phyloP scores from a whole-genome alignment of 2,888 invertebrate species.

The Podotricha telesiphe region DNA sequence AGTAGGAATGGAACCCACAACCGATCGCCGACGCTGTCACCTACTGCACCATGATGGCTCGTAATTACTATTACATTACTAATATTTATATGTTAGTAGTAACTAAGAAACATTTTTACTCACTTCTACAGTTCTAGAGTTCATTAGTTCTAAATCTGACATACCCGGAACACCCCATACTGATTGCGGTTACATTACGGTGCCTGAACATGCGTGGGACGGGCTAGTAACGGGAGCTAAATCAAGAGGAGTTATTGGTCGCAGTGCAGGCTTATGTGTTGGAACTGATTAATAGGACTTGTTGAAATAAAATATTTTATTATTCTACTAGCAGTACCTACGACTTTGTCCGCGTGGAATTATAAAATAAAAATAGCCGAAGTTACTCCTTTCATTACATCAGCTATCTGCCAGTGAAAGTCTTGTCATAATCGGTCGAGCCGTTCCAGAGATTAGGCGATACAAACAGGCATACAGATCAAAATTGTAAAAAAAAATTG shows the following conservation, averaged over 20 bases:
- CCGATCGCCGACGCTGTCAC: too few relatives aligned
- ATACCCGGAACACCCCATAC: conserved; percentile 25
- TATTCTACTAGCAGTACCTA: too few relatives aligned
- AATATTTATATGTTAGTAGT: not conserved
- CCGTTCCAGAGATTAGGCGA: too few relatives aligned
- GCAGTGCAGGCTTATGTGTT: conserved; percentile 34
- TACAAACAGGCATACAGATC: too few relatives aligned
- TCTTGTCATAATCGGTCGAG: too few relatives aligned
- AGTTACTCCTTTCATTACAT: too few relatives aligned
- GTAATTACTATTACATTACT: not conserved
- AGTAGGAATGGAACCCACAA: too few relatives aligned
- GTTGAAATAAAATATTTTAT: conserved; percentile 7
- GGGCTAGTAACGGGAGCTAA: conserved; percentile 32
- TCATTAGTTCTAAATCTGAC: conserved; percentile 23
- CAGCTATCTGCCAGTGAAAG: too few relatives aligned
- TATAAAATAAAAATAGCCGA: too few relatives aligned
- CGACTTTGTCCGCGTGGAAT: too few relatives aligned
- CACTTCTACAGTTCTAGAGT: not conserved
- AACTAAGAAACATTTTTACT: not conserved
- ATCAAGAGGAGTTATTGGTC: conserved; percentile 28
- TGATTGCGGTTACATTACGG: conserved; percentile 25
- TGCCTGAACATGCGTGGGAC: conserved; percentile 27
- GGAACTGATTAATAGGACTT: conserved; percentile 27
- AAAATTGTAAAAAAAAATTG: too few relatives aligned
- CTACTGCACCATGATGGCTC: too few relatives aligned